These are phyloP conservation scores for Ellobius talpinus DNA, from an alignment of 2,113 vertebrate genomes.

Conservation along the genomic window DNA sequence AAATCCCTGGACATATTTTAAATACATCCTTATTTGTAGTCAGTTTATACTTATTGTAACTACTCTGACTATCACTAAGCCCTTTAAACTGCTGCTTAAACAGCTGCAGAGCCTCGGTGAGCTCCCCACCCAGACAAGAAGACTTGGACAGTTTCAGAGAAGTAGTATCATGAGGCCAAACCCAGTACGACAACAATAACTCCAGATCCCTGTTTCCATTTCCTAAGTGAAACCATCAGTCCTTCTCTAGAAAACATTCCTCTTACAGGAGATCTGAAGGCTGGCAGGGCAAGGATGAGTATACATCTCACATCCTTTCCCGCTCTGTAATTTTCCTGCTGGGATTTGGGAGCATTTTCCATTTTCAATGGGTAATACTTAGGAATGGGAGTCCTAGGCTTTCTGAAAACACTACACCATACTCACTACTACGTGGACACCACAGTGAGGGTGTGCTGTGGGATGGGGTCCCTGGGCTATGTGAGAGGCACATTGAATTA, in stretches of 20 bases:
- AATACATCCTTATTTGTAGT: neutral
- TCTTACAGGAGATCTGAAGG: neutral
- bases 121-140: neutral
- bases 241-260: neutral
- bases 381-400: neutral
- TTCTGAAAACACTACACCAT: neutral
- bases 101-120: neutral
- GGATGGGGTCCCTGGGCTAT: neutral
- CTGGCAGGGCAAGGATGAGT: rapidly evolving
- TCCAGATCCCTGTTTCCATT: neutral
- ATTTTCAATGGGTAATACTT: neutral
- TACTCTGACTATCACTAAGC: slow-evolving; percentile 14
- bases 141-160: neutral
- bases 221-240: neutral
- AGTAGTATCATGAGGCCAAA: neutral
- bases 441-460: neutral
- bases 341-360: too few relatives aligned
- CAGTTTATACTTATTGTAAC: neutral
- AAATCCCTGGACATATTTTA: neutral
- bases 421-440: neutral
- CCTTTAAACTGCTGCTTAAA: slow-evolving; percentile 15
- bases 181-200: neutral
- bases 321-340: neutral
- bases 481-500: neutral
- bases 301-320: neutral